Evolutionary conservation across 2,797 vertebrate genomes (phyloP).

Genomic region (Tarsius wallacei): DNA sequence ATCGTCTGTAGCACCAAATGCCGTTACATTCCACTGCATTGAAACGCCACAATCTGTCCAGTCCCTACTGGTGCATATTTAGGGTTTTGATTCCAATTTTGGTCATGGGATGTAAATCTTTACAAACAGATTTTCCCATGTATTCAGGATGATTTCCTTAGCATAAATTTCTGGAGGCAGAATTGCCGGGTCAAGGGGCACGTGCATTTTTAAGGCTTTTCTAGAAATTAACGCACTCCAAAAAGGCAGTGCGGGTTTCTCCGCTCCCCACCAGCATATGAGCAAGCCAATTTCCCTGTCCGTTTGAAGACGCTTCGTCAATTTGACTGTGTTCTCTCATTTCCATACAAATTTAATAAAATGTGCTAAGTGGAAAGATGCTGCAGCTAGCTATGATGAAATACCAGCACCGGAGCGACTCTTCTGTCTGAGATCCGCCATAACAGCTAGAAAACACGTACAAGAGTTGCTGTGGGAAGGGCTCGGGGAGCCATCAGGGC

Average conservation of each 20-base stretch:
- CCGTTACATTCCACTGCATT: neutral
- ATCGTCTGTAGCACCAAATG: slow-evolving; percentile 4
- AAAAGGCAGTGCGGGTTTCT: slow-evolving; percentile 49
- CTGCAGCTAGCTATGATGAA: slow-evolving; percentile 35
- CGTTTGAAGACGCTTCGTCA: slow-evolving; percentile 72
- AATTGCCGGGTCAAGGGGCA: slow-evolving; percentile 68
- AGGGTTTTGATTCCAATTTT: slow-evolving; percentile 57
- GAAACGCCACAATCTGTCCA: neutral
- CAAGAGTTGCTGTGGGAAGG: neutral
- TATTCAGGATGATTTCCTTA: slow-evolving; percentile 56
- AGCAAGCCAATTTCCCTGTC: slow-evolving; percentile 73
- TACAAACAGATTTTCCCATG: slow-evolving; percentile 44
- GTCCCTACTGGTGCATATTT: neutral
- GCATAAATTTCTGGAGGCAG: slow-evolving; percentile 59
- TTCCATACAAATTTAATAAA: slow-evolving; percentile 75
- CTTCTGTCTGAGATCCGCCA: neutral
- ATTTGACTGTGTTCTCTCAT: slow-evolving; percentile 70
- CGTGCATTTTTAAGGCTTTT: slow-evolving; percentile 59
- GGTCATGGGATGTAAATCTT: slow-evolving; percentile 57
- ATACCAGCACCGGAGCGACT: neutral
- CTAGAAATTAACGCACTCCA: slow-evolving; percentile 64
- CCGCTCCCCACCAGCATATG: slow-evolving; percentile 8
- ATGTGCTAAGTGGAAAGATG: slow-evolving; percentile 74
- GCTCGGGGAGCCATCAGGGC: neutral
- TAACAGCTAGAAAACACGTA: neutral